Conservation (phyloP, 2,888 invertebrate genomes). For the Lepidochitona cinerea region DNA sequence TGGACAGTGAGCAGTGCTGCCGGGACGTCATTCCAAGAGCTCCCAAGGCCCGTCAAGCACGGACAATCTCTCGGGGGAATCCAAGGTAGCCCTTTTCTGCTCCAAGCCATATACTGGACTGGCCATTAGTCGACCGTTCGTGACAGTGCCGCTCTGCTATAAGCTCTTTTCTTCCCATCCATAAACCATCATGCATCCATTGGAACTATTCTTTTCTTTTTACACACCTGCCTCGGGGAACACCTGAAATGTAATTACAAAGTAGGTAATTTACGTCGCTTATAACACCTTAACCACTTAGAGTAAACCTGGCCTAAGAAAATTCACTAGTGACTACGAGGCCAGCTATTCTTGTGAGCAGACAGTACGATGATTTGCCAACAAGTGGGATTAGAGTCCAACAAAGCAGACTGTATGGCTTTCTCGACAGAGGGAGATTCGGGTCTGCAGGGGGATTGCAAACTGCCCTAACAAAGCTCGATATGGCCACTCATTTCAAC, state of each 20-base stretch:
- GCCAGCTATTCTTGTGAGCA: too few relatives aligned
- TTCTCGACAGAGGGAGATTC: too few relatives aligned
- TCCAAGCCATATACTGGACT: background rate
- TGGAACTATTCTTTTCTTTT: background rate
- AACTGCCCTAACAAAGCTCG: too few relatives aligned
- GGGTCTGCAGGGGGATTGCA: too few relatives aligned
- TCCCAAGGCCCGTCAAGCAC: background rate
- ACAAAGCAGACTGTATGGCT: too few relatives aligned
- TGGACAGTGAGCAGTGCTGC: too few relatives aligned
- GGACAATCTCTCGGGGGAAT: background rate
- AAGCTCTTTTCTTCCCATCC: too few relatives aligned
- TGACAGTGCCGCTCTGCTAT: background rate
- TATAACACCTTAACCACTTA: background rate
- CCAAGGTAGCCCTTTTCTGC: background rate
- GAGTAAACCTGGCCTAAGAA: too few relatives aligned
- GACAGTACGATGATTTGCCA: too few relatives aligned
- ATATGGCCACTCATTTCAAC: too few relatives aligned
- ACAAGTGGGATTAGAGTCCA: too few relatives aligned
- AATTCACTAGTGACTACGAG: too few relatives aligned
- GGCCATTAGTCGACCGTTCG: background rate
- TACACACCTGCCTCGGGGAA: background rate
- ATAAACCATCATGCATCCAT: background rate
- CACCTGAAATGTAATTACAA: conserved; percentile 8
- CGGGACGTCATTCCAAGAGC: background rate
- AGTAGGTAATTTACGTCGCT: background rate